Conservation (phyloP, 2,888 invertebrate species). For the Caenorhabditis sp. region DNA sequence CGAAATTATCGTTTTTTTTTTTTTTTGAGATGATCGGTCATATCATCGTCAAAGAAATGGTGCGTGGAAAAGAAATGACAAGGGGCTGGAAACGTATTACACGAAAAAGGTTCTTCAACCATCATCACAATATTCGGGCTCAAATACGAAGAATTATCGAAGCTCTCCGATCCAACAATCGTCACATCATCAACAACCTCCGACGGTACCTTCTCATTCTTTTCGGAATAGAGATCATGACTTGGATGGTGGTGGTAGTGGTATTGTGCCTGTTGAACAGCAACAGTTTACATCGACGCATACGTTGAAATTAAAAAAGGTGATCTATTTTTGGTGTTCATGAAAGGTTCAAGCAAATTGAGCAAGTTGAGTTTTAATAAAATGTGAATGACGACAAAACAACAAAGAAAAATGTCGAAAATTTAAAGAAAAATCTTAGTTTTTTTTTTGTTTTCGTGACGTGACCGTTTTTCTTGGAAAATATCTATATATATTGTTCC, state of each 20-base stretch:
- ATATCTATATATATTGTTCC: no score
- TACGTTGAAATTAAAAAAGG: background rate
- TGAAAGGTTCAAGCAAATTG: no score
- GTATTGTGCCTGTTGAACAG: background rate
- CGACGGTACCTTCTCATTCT: background rate
- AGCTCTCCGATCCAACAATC: background rate
- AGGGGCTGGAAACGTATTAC: background rate
- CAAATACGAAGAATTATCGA: background rate
- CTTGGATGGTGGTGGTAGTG: background rate
- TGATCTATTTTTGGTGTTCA: no score
- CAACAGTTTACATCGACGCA: background rate
- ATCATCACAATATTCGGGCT: background rate
- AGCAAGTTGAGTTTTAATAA: no score
- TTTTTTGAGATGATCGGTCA: background rate
- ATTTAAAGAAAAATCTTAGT: no score
- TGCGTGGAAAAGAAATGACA: background rate
- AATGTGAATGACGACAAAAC: no score
- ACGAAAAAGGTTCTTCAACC: background rate
- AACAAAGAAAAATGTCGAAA: no score
- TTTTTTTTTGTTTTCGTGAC: no score
- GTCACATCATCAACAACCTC: no score
- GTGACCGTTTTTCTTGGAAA: no score
- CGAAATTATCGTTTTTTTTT: background rate
- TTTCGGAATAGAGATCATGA: background rate
- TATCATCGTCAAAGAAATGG: background rate